phyloP scores from a whole-genome alignment of 1,140 invertebrate genomes.

The Atta cephalotes region DNA sequence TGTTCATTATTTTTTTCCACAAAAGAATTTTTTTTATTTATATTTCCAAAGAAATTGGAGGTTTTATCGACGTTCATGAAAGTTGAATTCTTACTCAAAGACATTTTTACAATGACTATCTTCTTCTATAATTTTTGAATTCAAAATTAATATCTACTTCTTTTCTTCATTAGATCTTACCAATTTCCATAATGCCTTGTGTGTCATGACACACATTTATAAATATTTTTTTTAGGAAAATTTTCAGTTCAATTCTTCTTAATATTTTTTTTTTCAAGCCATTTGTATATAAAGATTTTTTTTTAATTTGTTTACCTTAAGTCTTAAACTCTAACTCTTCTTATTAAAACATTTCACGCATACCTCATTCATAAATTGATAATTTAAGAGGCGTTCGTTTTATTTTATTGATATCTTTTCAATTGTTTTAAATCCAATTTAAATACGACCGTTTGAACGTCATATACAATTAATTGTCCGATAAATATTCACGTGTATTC shows the following conservation, averaged over 20 bases:
- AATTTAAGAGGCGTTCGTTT: background rate
- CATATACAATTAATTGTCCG: too few relatives aligned
- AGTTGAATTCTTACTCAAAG: background rate
- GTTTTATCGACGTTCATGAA: constrained; percentile 4
- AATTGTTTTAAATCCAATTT: constrained; percentile 23
- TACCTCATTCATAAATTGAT: background rate
- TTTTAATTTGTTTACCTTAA: background rate
- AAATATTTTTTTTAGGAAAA: background rate
- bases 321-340: background rate
- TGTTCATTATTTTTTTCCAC: background rate
- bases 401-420: constrained; percentile 14
- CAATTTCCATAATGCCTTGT: background rate
- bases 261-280: background rate
- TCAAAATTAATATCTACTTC: background rate
- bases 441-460: background rate
- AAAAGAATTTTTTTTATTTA: background rate
- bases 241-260: background rate
- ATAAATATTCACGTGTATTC: background rate
- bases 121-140: background rate
- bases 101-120: background rate
- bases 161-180: background rate
- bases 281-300: background rate
- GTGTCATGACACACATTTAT: background rate
- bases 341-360: background rate
- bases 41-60: background rate